A percentile compares a stretch with the other conserved stretches of the same genome.
phyloP scores from a whole-genome alignment of 2,113 vertebrate species.

The Anolis carolinensis region DNA sequence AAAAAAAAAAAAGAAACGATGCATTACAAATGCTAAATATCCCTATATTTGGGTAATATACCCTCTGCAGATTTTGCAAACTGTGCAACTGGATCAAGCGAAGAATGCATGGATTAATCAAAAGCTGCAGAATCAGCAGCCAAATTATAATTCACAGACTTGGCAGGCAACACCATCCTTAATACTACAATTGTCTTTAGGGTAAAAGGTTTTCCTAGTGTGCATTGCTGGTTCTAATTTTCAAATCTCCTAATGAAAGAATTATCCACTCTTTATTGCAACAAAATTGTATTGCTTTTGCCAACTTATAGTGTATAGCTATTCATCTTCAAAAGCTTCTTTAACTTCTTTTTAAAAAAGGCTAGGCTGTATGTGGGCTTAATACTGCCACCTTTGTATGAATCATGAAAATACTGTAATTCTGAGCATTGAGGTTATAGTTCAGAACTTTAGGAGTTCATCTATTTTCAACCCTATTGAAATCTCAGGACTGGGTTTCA shows the following conservation, averaged over 20 bases:
- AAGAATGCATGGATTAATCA: constrained; percentile 67
- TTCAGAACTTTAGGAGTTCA: neutral
- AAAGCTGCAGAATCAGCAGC: constrained; percentile 47
- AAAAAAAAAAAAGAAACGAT: neutral
- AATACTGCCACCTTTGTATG: neutral
- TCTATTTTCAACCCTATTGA: no score
- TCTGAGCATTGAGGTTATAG: neutral
- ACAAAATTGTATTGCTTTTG: constrained; percentile 20
- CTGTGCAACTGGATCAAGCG: constrained; percentile 46
- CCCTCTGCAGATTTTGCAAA: constrained; percentile 23
- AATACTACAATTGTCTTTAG: constrained; percentile 60
- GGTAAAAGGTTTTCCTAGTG: constrained; percentile 46
- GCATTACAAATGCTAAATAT: neutral
- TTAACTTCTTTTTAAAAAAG: constrained; percentile 4
- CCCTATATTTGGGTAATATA: constrained; percentile 21
- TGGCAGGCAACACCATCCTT: constrained; percentile 59
- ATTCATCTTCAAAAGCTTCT: constrained; percentile 44
- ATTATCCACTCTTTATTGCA: constrained; percentile 36
- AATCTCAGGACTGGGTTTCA: no score
- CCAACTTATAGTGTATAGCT: constrained; percentile 32
- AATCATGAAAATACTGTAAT: neutral
- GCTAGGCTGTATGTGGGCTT: neutral
- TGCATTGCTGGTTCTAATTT: constrained; percentile 35
- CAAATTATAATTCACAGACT: constrained; percentile 55
- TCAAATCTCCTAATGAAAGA: constrained; percentile 50